These are phyloP conservation scores for Ophioderma brevispina DNA, from an alignment of 35 echinoderm and acorn worm species.

Conservation along the genomic window DNA sequence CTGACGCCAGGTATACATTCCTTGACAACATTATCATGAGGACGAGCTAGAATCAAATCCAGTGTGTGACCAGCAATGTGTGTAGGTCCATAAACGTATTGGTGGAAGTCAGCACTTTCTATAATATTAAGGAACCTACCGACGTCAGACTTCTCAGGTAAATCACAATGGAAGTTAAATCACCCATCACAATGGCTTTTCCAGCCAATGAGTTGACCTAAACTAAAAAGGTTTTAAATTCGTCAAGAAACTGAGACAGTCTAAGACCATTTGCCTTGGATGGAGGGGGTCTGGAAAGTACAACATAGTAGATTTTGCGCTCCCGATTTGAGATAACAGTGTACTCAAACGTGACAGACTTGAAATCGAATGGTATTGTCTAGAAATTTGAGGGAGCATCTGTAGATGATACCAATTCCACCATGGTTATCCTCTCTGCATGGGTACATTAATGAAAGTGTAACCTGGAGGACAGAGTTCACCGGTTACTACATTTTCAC, in stretches of 20 bases:
- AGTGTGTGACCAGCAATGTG: too few species aligned
- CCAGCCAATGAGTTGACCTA: neutral
- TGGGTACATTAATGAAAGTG: slow-evolving; percentile 42
- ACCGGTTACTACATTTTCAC: slow-evolving; percentile 33
- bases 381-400: neutral
- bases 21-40: neutral
- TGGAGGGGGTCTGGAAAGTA: slow-evolving; percentile 37
- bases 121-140: neutral
- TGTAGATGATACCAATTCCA: neutral
- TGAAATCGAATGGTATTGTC: neutral
- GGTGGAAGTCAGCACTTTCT: neutral
- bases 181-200: neutral
- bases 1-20: neutral
- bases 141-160: neutral
- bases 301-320: neutral
- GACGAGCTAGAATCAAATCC: neutral
- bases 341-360: slow-evolving; percentile 26
- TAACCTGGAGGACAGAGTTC: slow-evolving; percentile 53
- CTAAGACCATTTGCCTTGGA: slow-evolving; percentile 16
- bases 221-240: slow-evolving; percentile 21
- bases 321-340: neutral
- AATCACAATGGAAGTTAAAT: neutral
- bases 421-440: neutral
- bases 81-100: neutral
- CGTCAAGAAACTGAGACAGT: neutral